A percentile compares a stretch with the other conserved stretches of the same genome.
phyloP scores from a whole-genome alignment of 2,888 invertebrate genomes.

The Mythimna impura region DNA sequence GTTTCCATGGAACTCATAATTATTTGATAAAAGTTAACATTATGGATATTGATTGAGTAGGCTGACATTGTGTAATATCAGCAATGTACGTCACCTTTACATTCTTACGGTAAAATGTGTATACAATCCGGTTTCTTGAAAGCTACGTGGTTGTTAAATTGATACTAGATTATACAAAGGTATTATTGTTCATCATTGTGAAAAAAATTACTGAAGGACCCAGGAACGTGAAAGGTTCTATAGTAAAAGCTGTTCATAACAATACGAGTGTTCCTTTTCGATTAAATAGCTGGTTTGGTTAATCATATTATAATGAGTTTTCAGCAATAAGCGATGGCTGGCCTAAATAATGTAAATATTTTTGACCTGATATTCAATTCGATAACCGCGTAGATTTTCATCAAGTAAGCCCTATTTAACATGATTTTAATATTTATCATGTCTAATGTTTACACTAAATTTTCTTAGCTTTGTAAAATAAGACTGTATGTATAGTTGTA shows the following conservation, averaged over 20 bases:
- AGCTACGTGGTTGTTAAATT: constrained; percentile 25
- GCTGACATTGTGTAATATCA: constrained; percentile 54
- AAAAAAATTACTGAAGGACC: background rate
- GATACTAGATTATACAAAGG: background rate
- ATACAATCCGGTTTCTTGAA: constrained; percentile 27
- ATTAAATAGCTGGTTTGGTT: no score
- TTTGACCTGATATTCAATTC: background rate
- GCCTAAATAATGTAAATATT: constrained; percentile 6
- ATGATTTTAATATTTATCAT: constrained; percentile 56
- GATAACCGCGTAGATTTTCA: constrained; percentile 15
- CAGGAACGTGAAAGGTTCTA: background rate
- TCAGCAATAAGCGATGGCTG: background rate
- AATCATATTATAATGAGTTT: background rate
- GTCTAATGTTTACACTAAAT: constrained; percentile 68
- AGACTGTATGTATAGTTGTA: constrained; percentile 83
- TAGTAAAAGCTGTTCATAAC: background rate
- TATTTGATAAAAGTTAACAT: constrained; percentile 46
- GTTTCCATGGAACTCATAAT: constrained; percentile 57
- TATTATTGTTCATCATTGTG: background rate
- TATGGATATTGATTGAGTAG: constrained; percentile 51
- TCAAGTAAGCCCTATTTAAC: constrained; percentile 4
- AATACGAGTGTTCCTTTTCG: no score
- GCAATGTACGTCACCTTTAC: constrained; percentile 30
- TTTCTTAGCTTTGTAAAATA: constrained; percentile 80
- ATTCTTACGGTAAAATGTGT: constrained; percentile 60